Base-by-base conservation (phyloP, 2,113 vertebrate genomes). In the Caranx melampygus region DNA sequence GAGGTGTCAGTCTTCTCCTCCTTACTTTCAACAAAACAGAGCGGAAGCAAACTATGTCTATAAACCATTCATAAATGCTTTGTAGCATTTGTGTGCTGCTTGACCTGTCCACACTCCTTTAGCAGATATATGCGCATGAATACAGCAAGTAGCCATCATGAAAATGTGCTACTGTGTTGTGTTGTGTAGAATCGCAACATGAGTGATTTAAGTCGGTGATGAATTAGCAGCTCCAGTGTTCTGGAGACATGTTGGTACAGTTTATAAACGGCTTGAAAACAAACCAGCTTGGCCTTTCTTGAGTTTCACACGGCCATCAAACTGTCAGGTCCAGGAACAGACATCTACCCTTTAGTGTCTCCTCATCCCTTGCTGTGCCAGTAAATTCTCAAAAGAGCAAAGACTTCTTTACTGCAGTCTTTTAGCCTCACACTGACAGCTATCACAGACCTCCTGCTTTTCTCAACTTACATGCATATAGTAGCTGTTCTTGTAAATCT, bases 271-370 rank as follows among this genome's bases (percentile, higher is more conserved):
- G 81, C 82, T 80, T 86, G 88, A 92, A 93, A 94, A 91, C 89
- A 93, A 92, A 91, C 87, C 86, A 91, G 81, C 81, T 66, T 90
- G 89, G 86, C 92, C 91, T 90, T 92, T 93, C 92, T 94, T 92
- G 76, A 80, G 92, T 94, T 95, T 94, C 93, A 92, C 93, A 90
- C 79, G 76, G 82, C 91, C 88, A 89, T 93, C 75, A 94, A 93
- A 86, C 86, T 93, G 92, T 94, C 92, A 93, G 33, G 78, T 78
- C 72, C 67, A 66, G 87, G 71, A 84, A 63, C 85, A 72, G 85
- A 73, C 80, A 51, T 88, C 74, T 82, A 82, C 84, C 87, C 85
- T 90, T 91, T 86, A 76, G 65, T 75, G 76, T 89, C 87, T 89
- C 68, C 84, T 90, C 87, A 71, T 91, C 80, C 78, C 87, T 78